Percentiles rank a stretch among this genome's conserved stretches.
These are phyloP conservation scores for Sphyrna mokarran DNA, from an alignment of 2,113 vertebrate genomes.

Conservation along the genomic window DNA sequence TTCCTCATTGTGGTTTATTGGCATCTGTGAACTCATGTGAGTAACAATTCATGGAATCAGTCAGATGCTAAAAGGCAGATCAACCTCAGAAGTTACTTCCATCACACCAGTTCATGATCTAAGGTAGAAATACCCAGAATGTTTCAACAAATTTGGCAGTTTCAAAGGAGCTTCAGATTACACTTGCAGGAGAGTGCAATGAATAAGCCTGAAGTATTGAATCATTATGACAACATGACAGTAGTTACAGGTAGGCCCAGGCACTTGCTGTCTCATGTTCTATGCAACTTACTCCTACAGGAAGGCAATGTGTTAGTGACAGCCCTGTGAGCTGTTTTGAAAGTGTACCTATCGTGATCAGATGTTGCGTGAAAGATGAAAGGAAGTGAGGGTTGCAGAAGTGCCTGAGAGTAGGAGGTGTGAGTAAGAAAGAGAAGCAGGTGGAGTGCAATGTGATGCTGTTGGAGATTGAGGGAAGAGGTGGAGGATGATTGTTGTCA, in stretches of 20 bases:
- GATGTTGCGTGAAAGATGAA: neutral
- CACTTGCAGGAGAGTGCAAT: no score
- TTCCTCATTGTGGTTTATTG: no score
- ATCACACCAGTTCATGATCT: no score
- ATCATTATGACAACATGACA: no score
- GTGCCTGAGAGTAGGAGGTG: neutral
- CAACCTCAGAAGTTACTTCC: no score
- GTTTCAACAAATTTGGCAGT: no score
- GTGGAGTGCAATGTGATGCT: neutral
- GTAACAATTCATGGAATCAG: no score
- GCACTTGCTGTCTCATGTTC: neutral
- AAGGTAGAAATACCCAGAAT: no score
- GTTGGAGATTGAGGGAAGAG: neutral
- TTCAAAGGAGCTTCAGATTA: no score
- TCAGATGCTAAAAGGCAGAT: no score
- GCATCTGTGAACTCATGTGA: no score
- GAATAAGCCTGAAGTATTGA: no score
- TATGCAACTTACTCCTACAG: neutral
- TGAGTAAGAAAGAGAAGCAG: neutral
- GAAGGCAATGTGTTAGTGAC: neutral
- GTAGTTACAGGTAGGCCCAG: neutral
- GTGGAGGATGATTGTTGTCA: neutral
- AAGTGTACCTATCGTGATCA: neutral
- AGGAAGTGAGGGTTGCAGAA: neutral
- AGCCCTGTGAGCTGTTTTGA: neutral